Base-by-base conservation (phyloP, 2,113 vertebrate genomes). In the Semicossyphus pulcher region DNA sequence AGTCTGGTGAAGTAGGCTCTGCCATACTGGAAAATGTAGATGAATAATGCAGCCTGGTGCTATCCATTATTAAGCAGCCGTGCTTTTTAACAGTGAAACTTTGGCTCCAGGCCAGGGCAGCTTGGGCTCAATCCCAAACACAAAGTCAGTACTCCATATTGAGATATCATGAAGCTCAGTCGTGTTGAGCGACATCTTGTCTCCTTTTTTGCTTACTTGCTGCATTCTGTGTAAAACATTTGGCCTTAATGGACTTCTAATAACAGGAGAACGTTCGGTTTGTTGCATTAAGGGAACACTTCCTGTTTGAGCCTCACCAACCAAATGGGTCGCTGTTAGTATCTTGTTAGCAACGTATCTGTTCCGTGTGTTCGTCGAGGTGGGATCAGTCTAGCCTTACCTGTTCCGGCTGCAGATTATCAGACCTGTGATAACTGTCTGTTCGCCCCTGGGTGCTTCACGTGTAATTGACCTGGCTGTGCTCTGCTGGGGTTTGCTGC, bases 1-100 rank as follows among this genome's bases (percentile, higher is more conserved):
- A 18, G 62, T 72, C 78, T 65, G 63, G 81, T 92, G 89, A 87
- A 90, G 85, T 85, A 89, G 87, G 84, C 67, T 81, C 64, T 64
- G 69, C 76, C 78, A 90, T 90, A 79, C 83, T 85, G 82, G 88
- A 86, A 73, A 88, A 70, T 78, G 70, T 70, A 28, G 87, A 93
- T 93, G 59, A 93, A 93, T 94, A 90, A 93, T 94, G 89, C 90
- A 93, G 80, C 49, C 45, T 41, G 29, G 44, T 31, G 41, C 32
- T 5, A 82, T 94, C 56, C 34, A 93, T 94, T 91, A 93, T 94
- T 94, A 60, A 94, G 69, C n/a, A 62, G 70, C 69, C 56, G 76
- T 86, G 73, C 86, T 83, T 88, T 90, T 85, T 78, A 86, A 86
- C 83, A n/a, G 70, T 72, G 72, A 87, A 88, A 70, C 56, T 66